These are phyloP conservation scores for Nerophis lumbriciformis DNA, from an alignment of 2,113 vertebrate genomes.

Conservation along the genomic window DNA sequence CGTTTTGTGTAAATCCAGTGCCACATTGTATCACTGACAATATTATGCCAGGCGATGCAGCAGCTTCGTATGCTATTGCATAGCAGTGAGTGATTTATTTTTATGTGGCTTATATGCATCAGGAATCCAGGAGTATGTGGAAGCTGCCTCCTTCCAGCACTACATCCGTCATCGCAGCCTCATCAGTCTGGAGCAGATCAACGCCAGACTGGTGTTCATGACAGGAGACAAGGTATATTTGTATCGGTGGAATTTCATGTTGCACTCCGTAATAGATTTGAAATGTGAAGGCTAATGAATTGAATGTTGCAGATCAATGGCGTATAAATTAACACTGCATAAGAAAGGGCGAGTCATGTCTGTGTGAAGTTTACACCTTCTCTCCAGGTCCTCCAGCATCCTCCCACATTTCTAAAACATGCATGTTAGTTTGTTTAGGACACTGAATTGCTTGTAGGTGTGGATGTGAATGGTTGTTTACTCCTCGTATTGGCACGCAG, in stretches of 20 bases:
- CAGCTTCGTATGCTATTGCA: background rate
- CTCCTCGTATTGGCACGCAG: too few relatives aligned
- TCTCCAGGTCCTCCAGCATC: background rate
- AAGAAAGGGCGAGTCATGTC: too few relatives aligned
- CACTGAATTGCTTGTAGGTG: too few relatives aligned
- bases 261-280: background rate
- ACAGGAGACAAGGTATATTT: constrained; percentile 60
- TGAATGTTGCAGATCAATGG: background rate
- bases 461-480: too few relatives aligned
- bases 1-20: constrained; percentile 1
- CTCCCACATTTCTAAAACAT: too few relatives aligned
- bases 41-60: background rate
- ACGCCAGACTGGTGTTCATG: constrained; percentile 83
- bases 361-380: background rate
- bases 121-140: constrained; percentile 97
- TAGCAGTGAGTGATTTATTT: constrained; percentile 6
- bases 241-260: background rate
- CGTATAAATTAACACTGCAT: background rate
- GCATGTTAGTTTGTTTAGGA: too few relatives aligned
- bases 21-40: background rate
- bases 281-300: background rate
- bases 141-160: constrained; percentile 92
- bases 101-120: constrained; percentile 9
- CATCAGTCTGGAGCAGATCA: constrained; percentile 93
- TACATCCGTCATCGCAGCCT: constrained; percentile 88